Evolutionary conservation across 2,113 vertebrate species (phyloP), one percentile per base, ranked within the genome.

Genomic region (Trematomus loennbergii): DNA sequence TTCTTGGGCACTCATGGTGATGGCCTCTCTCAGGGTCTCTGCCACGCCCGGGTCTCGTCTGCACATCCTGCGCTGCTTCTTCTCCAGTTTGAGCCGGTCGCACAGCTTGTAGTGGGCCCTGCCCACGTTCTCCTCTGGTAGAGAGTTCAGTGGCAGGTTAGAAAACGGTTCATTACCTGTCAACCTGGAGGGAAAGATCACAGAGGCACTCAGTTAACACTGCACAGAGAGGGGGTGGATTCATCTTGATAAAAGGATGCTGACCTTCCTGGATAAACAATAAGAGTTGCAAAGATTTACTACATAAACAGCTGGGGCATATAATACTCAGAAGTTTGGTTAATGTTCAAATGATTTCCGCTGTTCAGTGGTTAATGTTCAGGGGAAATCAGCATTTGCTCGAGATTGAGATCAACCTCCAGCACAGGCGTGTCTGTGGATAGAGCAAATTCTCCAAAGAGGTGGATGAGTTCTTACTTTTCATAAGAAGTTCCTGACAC

Each of bases 21-120:
- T 97, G 1, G 98, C 97, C 91, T 99, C 98, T 92, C 97, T 94
- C 81, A 99, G 95, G 3, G 97, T 98, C 94, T 99, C 97, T 0
- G 97, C 98, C 90, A 99, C 97, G 0, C 98, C 98, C 0, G 98
- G 98, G 93, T 99, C 98, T 60, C 98, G 93, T 80, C 98, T 95
- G 92, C 98, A 99, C 98, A 99, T 98, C 84, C 98, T 94, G 4
- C 97, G 95, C 89, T 99, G 98, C 88, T 99, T 99, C 93, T 97
- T 97, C 89, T 99, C 97, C 94, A 99, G 95, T 94, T 99, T 99
- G 91, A 99, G 96, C 72, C 97, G 95, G 94, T 99, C 98, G 6
- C 98, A 99, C 89, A 99, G 96, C 94, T 99, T 99, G 95, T 95
- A 98, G 93, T 99, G 98, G 0, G 96, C 96, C 92, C 97, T 96